Evolutionary conservation across 2,888 invertebrate genomes (phyloP).

Genomic region (Drosophila paracracens): DNA sequence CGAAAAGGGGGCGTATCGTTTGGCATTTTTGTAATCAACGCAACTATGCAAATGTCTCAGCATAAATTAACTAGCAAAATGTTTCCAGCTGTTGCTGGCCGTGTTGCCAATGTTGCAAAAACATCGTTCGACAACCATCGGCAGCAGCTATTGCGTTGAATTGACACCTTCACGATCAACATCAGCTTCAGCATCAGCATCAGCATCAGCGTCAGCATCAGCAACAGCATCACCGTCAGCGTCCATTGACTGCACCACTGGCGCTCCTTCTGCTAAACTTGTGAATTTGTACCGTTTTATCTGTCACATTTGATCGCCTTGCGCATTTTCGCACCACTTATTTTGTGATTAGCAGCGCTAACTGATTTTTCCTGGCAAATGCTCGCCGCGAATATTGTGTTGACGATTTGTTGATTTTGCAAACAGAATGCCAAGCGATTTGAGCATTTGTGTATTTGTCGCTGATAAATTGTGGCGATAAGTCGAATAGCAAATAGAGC

Average conservation of each 20-base stretch:
- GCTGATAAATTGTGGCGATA: slow-evolving; percentile 58
- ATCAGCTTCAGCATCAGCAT: neutral
- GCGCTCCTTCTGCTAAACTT: slow-evolving; percentile 34
- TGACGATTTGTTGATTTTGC: slow-evolving; percentile 63
- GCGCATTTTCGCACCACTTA: slow-evolving; percentile 53
- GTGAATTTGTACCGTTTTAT: slow-evolving; percentile 62
- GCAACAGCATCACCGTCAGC: neutral
- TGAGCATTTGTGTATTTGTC: slow-evolving; percentile 45
- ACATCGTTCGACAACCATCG: slow-evolving; percentile 59
- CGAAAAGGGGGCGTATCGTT: slow-evolving; percentile 54
- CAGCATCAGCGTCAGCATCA: neutral
- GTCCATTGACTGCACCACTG: slow-evolving; percentile 14
- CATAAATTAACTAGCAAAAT: slow-evolving; percentile 81
- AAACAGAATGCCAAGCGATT: slow-evolving; percentile 34
- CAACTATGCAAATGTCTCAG: slow-evolving; percentile 74
- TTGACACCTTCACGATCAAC: slow-evolving; percentile 70
- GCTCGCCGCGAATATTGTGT: slow-evolving; percentile 53
- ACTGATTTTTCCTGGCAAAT: slow-evolving; percentile 70
- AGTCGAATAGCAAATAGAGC: slow-evolving; percentile 46
- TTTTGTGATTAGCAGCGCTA: slow-evolving; percentile 55
- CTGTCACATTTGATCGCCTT: slow-evolving; percentile 54
- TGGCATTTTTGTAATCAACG: slow-evolving; percentile 79
- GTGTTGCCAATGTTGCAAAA: slow-evolving; percentile 41
- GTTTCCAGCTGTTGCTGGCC: slow-evolving; percentile 42
- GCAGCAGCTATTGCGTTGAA: slow-evolving; percentile 58